Evolutionary conservation across 2,113 vertebrate genomes (phyloP).

Genomic region (Entosphenus tridentatus): DNA sequence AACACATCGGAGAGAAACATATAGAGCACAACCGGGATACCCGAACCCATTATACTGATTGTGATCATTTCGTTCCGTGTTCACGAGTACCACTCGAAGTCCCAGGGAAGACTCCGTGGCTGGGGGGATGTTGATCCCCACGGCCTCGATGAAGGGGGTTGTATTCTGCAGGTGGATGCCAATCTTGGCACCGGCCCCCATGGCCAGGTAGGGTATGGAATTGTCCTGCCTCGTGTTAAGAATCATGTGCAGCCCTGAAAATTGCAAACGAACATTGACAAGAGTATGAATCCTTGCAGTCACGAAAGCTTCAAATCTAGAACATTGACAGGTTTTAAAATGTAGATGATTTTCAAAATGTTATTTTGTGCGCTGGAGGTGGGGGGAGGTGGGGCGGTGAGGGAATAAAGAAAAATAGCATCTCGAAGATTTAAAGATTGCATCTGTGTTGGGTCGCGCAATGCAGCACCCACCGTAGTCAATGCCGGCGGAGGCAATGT

Average conservation of each 20-base stretch:
- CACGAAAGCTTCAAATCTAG: no score
- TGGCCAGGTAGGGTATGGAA: conserved; percentile 39
- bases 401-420: not conserved
- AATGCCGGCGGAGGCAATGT: no score
- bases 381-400: not conserved
- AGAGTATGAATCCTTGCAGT: no score
- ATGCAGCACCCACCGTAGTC: no score
- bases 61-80: no score
- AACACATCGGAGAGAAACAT: no score
- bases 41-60: no score
- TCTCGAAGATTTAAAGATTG: no score
- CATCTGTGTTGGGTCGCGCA: no score
- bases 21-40: no score
- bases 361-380: not conserved
- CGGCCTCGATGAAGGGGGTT: conserved; percentile 38
- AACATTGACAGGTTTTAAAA: not conserved
- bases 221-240: conserved; percentile 31
- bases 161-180: conserved; percentile 31
- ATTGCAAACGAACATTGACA: not conserved
- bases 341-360: not conserved
- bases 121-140: conserved; percentile 32
- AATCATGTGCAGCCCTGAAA: conserved; percentile 32
- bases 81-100: conserved; percentile 32
- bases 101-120: conserved; percentile 34
- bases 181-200: conserved; percentile 32